Evolutionary conservation across 2,888 invertebrate genomes (phyloP).

Genomic region (Drosophila austrosaltans): DNA sequence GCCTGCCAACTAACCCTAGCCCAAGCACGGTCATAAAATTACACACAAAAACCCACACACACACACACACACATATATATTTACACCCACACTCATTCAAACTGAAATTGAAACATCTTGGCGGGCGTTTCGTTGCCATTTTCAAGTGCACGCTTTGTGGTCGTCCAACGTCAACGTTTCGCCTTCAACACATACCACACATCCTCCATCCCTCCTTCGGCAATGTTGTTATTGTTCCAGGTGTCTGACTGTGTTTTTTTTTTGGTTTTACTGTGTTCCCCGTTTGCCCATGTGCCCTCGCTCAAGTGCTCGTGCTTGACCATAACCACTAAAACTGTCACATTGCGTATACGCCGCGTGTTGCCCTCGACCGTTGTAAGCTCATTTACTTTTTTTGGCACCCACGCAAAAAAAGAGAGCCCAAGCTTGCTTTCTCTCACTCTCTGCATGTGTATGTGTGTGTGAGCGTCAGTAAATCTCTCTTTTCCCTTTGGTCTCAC

Average conservation of each 20-base stretch:
- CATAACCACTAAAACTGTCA: conserved; percentile 80
- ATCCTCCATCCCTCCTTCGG: conserved; percentile 12
- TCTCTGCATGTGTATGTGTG: conserved; percentile 15
- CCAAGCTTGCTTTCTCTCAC: conserved; percentile 34
- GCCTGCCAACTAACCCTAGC: conserved; percentile 42
- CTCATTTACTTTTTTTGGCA: conserved; percentile 42
- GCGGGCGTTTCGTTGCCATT: conserved; percentile 54
- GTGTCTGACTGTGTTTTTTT: conserved; percentile 45
- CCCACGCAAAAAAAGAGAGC: conserved; percentile 47
- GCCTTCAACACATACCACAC: conserved; percentile 2
- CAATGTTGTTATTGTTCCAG: conserved; percentile 41
- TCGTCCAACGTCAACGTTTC: conserved; percentile 28
- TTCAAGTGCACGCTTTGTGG: conserved; percentile 52
- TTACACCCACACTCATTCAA: conserved; percentile 20
- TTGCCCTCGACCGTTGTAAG: conserved; percentile 61
- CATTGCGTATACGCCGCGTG: conserved; percentile 78
- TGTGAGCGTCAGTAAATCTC: not conserved
- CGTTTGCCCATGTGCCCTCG: conserved; percentile 61
- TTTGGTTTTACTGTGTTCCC: conserved; percentile 29
- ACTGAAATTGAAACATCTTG: conserved; percentile 58
- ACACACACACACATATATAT: conserved; percentile 12
- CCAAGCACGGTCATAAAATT: conserved; percentile 24
- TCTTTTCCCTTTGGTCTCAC: conserved; percentile 6
- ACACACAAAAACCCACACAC: conserved; percentile 14
- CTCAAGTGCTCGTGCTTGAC: conserved; percentile 76